Base-by-base conservation (phyloP, 2,888 invertebrate species). In the Eumacrocentrus americanus region DNA sequence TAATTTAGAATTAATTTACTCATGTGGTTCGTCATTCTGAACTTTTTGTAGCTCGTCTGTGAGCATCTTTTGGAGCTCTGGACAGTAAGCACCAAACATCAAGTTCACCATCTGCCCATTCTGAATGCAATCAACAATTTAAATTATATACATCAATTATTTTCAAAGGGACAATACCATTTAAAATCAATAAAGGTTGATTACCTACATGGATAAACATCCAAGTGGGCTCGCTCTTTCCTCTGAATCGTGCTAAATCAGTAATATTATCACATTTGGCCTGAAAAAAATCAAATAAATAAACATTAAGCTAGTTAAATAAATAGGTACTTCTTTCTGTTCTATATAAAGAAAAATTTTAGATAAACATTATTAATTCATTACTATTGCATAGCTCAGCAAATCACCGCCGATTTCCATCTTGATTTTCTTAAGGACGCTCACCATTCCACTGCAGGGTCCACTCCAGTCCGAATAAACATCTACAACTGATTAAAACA, bases 381-480 rank as follows among this genome's bases (percentile, higher is more conserved):
- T 85, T 83, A 93, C 93, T 76, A 90, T 86, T 3, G 93, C 95
- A 65, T 95, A 86, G 66, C 90, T 89, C 51, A 96, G 83, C 71
- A 88, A 84, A 75, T 94, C 93, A 58, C 94, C 95, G 5, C 94
- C 94, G 14, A 92, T 81, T 82, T 96, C 96, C 76, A 95, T 87
- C 80, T 95, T 95, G 62, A 95, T 85, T 82, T 92, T 92, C 78
- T 91, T 91, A 68, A 96, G 85, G 79, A 89, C 91, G 59, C 91
- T 91, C 61, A 91, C 85, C 91, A 96, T 93, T 37, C 92, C 93
- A 65, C 89, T 83, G 76, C 95, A 95, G 0, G 95, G 95, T 0
- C 96, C 96, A 75, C 94, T 93, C 96, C 96, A 96, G 64, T 92
- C 93, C n/a, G 95, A 90, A 81, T 92, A 96, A 18, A 96, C 87